Evolutionary conservation across 2,888 invertebrate species (phyloP), one percentile per base, ranked within the genome.

Genomic region (Caenorhabditis becei): DNA sequence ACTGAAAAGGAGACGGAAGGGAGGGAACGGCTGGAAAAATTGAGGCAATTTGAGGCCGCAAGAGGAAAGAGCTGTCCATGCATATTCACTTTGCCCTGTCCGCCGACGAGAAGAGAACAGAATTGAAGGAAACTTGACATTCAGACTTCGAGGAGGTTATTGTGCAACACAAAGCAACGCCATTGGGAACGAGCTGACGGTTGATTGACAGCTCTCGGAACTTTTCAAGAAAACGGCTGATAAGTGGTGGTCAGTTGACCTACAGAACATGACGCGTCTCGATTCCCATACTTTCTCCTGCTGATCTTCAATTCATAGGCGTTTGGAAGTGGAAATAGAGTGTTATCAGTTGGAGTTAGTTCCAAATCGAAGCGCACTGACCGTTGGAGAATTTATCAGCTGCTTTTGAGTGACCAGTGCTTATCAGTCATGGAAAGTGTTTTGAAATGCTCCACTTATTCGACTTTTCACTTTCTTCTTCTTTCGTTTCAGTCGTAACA

Each of bases 381-480:
- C 65, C 74, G 63, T 66, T 61, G 58, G 49, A 74, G 56, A 49
- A 66, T 35, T 74, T 74, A 66, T 74, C 74, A 74, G 74, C 74
- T 74, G 74, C 74, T 74, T 74, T 74, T 56, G 47, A 74, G 59
- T 74, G 74, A 74, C 74, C 74, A 74, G 59, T 41, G 65, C 65
- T 74, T 74, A 74, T 74, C 74, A 74, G 16, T 74, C 20, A 11
- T 70, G 56, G n/a, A n/a, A 56, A 66, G 65, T 74, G 74, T 74
- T 74, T 74, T 74, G 74, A 74, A 74, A 74, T 59, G 49, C 65
- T 59, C 37, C 70, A 41, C 59, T 59, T 59, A 59, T 59, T 59
- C 59, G 56, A 51, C 54, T 51, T 37, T 69, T 41, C 44, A 20
- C 26, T 49, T 74, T 35, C 58, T 14, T 23, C 26, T 58, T 49